Conservation (phyloP, 2,797 vertebrate genomes). For the Pangasius krempfi region DNA sequence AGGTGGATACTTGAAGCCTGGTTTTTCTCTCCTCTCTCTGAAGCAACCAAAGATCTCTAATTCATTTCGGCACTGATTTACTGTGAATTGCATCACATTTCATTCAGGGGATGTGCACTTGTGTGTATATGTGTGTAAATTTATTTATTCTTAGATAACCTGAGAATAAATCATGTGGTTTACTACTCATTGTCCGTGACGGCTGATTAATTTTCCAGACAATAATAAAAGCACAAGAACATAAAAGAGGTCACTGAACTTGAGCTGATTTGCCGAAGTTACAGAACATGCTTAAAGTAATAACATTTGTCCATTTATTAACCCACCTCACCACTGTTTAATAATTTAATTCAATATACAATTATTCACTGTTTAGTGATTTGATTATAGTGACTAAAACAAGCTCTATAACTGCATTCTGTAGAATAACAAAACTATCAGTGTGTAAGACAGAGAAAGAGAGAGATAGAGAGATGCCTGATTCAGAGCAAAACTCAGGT, state of each 20-base stretch:
- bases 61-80: background rate
- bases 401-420: background rate
- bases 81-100: background rate
- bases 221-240: background rate
- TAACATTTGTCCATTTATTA: background rate
- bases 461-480: background rate
- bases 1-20: background rate
- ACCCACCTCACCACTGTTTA: background rate
- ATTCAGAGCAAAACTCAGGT: background rate
- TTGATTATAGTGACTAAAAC: background rate
- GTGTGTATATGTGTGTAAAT: background rate
- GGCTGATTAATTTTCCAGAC: no score
- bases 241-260: background rate
- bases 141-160: background rate
- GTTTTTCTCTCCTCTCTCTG: background rate
- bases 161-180: background rate
- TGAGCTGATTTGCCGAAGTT: background rate
- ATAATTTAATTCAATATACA: background rate
- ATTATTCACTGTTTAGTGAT: background rate
- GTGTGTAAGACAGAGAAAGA: background rate
- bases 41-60: background rate
- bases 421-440: background rate
- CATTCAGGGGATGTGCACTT: background rate
- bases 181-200: background rate
- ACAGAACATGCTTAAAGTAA: background rate